Evolutionary conservation across 2,113 vertebrate species (phyloP), one percentile per base, ranked within the genome.

Genomic region (Caranx melampygus): DNA sequence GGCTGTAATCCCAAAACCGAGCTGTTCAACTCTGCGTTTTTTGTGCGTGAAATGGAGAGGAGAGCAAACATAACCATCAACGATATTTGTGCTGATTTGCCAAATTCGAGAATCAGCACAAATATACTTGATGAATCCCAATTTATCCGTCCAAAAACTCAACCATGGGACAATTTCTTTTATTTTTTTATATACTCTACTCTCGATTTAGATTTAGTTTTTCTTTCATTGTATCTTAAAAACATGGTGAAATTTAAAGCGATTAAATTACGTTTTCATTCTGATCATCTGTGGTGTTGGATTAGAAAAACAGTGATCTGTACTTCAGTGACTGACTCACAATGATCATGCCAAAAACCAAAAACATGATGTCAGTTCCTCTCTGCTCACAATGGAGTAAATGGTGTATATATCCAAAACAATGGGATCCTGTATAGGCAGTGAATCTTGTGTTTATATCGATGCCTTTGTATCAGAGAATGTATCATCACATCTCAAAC

Each of bases 1-100:
- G 84, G 86, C 81, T 58, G 72, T 83, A 78, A 79, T 79, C 79
- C 78, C 63, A n/a, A 78, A 69, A 78, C 75, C 78, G 88, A 82
- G 63, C 62, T 59, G 18, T 49, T 83, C 31, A 70, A 73, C 62
- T 57, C 61, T 64, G 16, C 64, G 35, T 47, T 55, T 47, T 55
- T 69, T 51, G 26, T 47, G 33, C 33, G 55, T 33, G 14, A 51
- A 55, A 37, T 4, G 21, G 13, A 73, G 18, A 60, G 26, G 55
- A 8, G 79, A 63, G 69, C 3, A 37, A 64, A 49, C 44, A n/a
- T 78, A 62, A 70, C 51, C 13, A 81, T 18, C 20, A 44, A 59
- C 20, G 3, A 49, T 18, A 64, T 61, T 12, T 26, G 52, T 59
- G 6, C 31, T 57, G 44, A 74, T 69, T 26, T 59, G 4, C 31